Conservation (phyloP, 2,797 vertebrate genomes). For the Sebastes diaconus region DNA sequence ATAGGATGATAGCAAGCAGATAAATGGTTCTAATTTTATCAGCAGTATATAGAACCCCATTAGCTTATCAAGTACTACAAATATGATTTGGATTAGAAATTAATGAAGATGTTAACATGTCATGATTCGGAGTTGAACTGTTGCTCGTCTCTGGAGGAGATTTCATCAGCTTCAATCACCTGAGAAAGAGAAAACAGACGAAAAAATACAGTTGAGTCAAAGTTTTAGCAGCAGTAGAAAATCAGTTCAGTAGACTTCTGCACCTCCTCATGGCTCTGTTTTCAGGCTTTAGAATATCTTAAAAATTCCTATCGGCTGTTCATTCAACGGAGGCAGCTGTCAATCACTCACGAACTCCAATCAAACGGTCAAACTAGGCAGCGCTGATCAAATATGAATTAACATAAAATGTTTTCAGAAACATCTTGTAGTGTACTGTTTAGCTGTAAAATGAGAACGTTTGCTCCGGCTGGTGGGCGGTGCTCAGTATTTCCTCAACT, state of each 20-base stretch:
- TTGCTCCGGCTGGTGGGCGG: too few species aligned
- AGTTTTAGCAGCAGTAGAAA: background rate
- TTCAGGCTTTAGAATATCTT: too few species aligned
- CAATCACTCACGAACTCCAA: too few species aligned
- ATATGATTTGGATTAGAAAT: background rate
- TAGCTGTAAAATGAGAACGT: too few species aligned
- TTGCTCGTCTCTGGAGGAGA: background rate
- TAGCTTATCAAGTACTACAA: background rate
- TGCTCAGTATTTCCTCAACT: too few species aligned
- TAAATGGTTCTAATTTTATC: background rate
- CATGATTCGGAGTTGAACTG: background rate
- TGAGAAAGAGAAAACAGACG: conserved; percentile 16
- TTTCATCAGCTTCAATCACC: background rate
- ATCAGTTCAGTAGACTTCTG: background rate
- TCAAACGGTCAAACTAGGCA: too few species aligned
- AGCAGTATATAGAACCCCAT: background rate
- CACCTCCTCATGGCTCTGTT: too few species aligned
- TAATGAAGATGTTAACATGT: background rate
- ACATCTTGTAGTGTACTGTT: too few species aligned
- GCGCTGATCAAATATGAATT: too few species aligned
- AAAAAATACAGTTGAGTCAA: background rate
- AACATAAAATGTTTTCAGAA: too few species aligned
- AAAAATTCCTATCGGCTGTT: too few species aligned
- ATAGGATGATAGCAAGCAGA: conserved; percentile 3
- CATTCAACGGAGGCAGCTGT: too few species aligned